Evolutionary conservation across 35 echinoderm and acorn worm species (phyloP).

Genomic region (Diadema setosum): DNA sequence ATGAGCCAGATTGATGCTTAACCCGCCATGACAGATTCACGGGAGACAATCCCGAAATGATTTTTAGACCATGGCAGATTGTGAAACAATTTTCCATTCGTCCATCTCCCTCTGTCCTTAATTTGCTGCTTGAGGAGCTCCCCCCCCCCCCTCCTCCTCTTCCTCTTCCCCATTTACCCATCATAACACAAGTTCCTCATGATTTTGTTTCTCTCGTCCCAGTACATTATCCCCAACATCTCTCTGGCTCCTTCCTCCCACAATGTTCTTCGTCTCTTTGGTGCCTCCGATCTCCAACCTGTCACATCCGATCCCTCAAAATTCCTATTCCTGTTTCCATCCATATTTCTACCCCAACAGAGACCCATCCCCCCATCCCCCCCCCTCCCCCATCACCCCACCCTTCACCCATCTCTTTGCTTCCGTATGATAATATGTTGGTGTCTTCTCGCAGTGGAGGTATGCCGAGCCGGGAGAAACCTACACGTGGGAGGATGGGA

Average conservation of each 20-base stretch:
- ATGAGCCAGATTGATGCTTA: too few relatives aligned
- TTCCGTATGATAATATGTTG: too few relatives aligned
- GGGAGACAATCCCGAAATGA: too few relatives aligned
- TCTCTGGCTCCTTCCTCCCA: not conserved
- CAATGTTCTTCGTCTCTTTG: not conserved
- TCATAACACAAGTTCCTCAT: too few relatives aligned
- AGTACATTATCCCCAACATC: not conserved
- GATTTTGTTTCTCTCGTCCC: not conserved
- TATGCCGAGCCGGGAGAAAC: too few relatives aligned
- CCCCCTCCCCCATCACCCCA: not conserved
- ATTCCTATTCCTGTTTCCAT: not conserved
- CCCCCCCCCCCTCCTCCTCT: not conserved
- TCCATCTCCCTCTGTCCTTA: not conserved
- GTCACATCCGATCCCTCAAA: too few relatives aligned
- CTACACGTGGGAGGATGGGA: too few relatives aligned
- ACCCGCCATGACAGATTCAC: too few relatives aligned
- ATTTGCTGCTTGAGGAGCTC: not conserved
- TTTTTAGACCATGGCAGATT: too few relatives aligned
- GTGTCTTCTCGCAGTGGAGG: too few relatives aligned
- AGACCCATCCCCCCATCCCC: not conserved
- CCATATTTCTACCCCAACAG: not conserved
- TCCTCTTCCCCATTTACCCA: not conserved
- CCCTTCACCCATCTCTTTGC: not conserved
- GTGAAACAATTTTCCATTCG: too few relatives aligned
- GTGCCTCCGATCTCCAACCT: too few relatives aligned